These are phyloP conservation scores for Pycnonotus jocosus DNA, from an alignment of 2,113 vertebrate species.

Conservation along the genomic window DNA sequence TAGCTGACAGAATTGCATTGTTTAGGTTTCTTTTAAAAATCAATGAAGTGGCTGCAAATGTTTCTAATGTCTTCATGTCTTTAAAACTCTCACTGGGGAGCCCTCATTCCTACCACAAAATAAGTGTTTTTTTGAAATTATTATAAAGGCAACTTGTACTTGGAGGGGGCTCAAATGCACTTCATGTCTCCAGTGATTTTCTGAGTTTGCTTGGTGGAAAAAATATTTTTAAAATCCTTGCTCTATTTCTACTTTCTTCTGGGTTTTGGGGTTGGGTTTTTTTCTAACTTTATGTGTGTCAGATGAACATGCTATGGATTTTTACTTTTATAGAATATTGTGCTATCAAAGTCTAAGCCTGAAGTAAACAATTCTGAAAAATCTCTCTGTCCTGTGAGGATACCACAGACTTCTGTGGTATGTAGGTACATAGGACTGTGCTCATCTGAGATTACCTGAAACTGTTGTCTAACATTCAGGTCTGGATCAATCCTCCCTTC, in stretches of 20 bases:
- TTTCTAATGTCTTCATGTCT: background rate
- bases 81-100: background rate
- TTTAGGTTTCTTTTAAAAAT: constrained; percentile 65
- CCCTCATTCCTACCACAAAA: background rate
- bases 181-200: background rate
- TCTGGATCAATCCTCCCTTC: background rate
- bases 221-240: background rate
- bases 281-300: background rate
- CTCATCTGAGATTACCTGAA: background rate
- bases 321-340: background rate
- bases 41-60: constrained; percentile 43
- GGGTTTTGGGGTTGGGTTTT: background rate
- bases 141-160: background rate
- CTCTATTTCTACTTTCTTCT: background rate
- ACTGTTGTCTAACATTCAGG: background rate
- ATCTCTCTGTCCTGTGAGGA: background rate
- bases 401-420: background rate
- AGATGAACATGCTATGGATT: background rate
- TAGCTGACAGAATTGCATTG: constrained; percentile 55
- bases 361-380: background rate
- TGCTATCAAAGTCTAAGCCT: background rate
- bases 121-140: background rate
- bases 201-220: background rate
- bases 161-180: background rate
- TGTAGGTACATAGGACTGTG: background rate